Base-by-base conservation (phyloP, 2,113 vertebrate genomes). In the Noturus placidus region DNA sequence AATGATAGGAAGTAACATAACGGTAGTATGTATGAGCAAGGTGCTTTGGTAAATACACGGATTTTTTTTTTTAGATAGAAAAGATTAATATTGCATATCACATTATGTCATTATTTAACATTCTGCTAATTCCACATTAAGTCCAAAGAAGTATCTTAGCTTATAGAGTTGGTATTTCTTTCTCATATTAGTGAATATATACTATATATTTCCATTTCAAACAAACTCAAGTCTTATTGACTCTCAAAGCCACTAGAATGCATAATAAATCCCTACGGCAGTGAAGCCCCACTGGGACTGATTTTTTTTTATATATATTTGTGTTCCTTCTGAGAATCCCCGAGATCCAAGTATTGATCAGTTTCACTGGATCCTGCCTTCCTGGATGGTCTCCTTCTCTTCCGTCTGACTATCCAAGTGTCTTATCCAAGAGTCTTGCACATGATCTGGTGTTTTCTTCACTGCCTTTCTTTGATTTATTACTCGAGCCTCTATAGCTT, bases 181-280 rank as follows among this genome's bases (percentile, higher is more conserved):
- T 35, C 35, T 70, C 38, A 46, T 38, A 38, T 20, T 74, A 74
- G 35, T 22, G 25, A 11, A 74, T 74, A 74, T 74, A 42, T 74
- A 74, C 35, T n/a, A 42, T 42, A 10, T 20, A 74, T 74, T 78
- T 78, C 74, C 46, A 78, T 78, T 78, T 78, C 27, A 78, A n/a
- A 78, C 46, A 52, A 20, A 38, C 20, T 42, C 38, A 42, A 38
- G 46, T 78, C 74, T 78, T 13, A 46, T 78, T 78, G 22, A 78
- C 25, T 15, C 27, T 52, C 46, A 52, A 30, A 77, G 74, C 11
- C 74, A 52, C 25, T 77, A n/a, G 25, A 52, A 52, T 78, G 46
- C 46, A 78, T 78, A 52, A 52, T 2, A 78, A 52, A 78, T 52
- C 74, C 74, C 74, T n/a, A n/a, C 27, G 19, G 46, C 46, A n/a